phyloP scores from a whole-genome alignment of 2,888 invertebrate species.

The Cryptus viduatorius region DNA sequence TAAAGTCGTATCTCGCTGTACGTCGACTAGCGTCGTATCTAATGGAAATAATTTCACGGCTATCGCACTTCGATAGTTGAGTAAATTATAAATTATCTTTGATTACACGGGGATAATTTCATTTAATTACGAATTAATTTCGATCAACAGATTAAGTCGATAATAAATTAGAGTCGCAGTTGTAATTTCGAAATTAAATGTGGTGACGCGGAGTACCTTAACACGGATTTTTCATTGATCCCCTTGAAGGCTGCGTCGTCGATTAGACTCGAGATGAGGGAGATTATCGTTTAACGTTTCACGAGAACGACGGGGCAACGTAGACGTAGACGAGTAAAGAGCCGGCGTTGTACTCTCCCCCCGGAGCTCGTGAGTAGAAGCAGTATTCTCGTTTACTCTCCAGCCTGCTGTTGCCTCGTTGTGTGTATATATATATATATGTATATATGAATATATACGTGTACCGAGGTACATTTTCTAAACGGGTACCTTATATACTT shows the following conservation, averaged over 20 bases:
- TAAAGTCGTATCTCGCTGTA: constrained; percentile 37
- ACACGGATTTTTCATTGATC: constrained; percentile 24
- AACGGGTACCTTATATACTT: constrained; percentile 20
- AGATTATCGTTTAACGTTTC: constrained; percentile 60
- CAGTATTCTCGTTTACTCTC: constrained; percentile 52
- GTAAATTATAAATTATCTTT: constrained; percentile 2
- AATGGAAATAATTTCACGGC: constrained; percentile 58
- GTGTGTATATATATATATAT: neutral
- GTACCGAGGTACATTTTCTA: constrained; percentile 26
- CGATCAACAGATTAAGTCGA: neutral
- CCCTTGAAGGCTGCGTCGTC: constrained; percentile 18
- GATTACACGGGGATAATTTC: neutral
- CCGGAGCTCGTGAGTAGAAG: constrained; percentile 26
- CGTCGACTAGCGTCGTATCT: neutral
- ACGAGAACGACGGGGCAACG: constrained; percentile 30
- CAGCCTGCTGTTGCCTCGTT: constrained; percentile 48
- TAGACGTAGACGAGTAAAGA: constrained; percentile 23
- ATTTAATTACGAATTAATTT: neutral
- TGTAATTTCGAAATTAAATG: neutral
- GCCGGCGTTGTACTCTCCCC: constrained; percentile 17
- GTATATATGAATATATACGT: neutral
- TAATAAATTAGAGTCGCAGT: neutral
- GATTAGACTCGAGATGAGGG: constrained; percentile 53
- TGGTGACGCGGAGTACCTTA: neutral
- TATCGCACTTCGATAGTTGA: constrained; percentile 43